Base-by-base conservation (phyloP, 1,140 invertebrate species). In the Drosophila virilis region DNA sequence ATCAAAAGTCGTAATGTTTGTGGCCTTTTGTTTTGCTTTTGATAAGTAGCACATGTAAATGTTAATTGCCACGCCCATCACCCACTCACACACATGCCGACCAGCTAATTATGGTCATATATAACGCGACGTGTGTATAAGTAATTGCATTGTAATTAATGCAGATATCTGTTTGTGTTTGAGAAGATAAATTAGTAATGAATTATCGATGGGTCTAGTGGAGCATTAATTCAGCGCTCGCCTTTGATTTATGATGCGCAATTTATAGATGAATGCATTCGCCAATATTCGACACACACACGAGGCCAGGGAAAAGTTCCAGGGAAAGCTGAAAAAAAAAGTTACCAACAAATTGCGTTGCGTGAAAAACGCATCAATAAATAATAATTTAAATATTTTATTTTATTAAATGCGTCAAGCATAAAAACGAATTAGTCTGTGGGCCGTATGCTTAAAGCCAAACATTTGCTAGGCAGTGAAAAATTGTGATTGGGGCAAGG, bases 71-170 rank as follows among this genome's bases (percentile, higher is more conserved):
- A 88, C 75, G 60, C 78, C 78, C 33, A 48, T 51, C 28, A 60
- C 43, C 8, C 65, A 70, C 43, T 40, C 22, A 38, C 10, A 13
- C 15, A 51, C 22, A 61, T 9, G 28, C 22, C 37, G 1, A 45
- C 15, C 8, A 51, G 51, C 72, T 88, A 86, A 88, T 86, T 86
- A 88, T 82, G 64, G 67, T 42, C 69, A 84, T 80, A 65, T 61
- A 50, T 45, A 32, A 58, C 48, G 33, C 45, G 51, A 33, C 57
- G 65, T 57, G 72, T 60, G 67, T 71, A 67, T 75, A 88, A 89
- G 80, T 88, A 88, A 89, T 88, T 88, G 84, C 80, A 89, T 62
- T 89, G 80, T 89, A 89, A 88, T 89, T 88, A 88, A 89, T 89
- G 80, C 77, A 80, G 32, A 51, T 60, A 55, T 52, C 65, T 78